phyloP scores from a whole-genome alignment of 1,140 invertebrate genomes.

The Macrobrachium rosenbergii region DNA sequence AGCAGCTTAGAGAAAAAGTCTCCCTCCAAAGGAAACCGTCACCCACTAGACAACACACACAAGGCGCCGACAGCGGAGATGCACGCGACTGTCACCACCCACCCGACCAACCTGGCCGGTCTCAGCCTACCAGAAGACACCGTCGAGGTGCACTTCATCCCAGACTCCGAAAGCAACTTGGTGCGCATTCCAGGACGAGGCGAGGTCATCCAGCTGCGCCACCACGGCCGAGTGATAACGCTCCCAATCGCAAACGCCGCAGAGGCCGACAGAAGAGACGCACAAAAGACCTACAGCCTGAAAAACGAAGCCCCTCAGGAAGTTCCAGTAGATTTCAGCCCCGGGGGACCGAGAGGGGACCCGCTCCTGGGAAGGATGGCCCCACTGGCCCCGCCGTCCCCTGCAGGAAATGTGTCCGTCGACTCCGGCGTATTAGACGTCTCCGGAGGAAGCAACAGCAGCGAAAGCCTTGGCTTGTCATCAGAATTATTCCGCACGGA shows the following conservation, averaged over 20 bases:
- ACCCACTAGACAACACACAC: background rate
- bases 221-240: constrained; percentile 51
- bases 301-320: constrained; percentile 29
- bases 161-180: constrained; percentile 52
- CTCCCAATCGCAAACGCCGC: constrained; percentile 29
- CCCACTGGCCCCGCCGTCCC: constrained; percentile 30
- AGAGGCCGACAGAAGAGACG: background rate
- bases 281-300: background rate
- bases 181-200: constrained; percentile 49
- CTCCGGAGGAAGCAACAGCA: constrained; percentile 51
- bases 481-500: constrained; percentile 33
- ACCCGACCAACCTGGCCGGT: background rate
- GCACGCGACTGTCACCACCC: background rate
- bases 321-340: constrained; percentile 54
- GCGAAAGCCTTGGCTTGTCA: constrained; percentile 43
- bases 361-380: constrained; percentile 42
- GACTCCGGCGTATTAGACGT: constrained; percentile 58
- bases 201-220: constrained; percentile 45
- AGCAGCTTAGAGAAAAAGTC: background rate
- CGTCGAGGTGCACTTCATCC: constrained; percentile 53
- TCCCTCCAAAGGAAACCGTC: background rate
- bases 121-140: constrained; percentile 48
- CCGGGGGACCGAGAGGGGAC: constrained; percentile 48
- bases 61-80: background rate
- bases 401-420: constrained; percentile 37